These are phyloP conservation scores for Drusus annulatus DNA, from an alignment of 1,140 invertebrate genomes.

Conservation along the genomic window DNA sequence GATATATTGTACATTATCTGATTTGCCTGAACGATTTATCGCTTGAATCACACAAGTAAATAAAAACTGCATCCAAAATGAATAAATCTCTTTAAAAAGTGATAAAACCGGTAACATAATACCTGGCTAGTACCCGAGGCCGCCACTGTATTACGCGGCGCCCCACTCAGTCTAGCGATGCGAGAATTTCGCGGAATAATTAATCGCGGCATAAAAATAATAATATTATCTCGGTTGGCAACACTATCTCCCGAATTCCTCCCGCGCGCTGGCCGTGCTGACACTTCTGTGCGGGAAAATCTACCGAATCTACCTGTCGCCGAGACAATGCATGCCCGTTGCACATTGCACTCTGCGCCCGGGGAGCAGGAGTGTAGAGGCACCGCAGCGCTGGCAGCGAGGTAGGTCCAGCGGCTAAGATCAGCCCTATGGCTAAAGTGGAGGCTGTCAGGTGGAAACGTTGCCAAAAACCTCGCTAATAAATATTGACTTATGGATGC, in stretches of 20 bases:
- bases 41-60: no score
- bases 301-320: no score
- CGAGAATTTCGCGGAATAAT: constrained; percentile 49
- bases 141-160: constrained; percentile 53
- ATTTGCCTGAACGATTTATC: no score
- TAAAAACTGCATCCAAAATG: no score
- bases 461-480: no score
- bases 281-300: no score
- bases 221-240: background rate
- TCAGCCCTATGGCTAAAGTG: background rate
- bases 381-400: background rate
- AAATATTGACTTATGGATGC: no score
- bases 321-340: background rate
- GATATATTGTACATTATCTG: no score
- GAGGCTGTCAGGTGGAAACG: background rate
- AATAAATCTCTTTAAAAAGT: no score
- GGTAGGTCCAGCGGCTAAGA: background rate
- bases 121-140: background rate
- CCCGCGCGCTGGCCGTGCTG: constrained; percentile 26
- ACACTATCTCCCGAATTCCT: constrained; percentile 47
- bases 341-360: background rate
- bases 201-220: background rate
- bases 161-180: constrained; percentile 27
- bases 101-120: no score
- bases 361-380: background rate